Evolutionary conservation across 2,113 vertebrate species (phyloP).

Genomic region (Centropus unirufus): DNA sequence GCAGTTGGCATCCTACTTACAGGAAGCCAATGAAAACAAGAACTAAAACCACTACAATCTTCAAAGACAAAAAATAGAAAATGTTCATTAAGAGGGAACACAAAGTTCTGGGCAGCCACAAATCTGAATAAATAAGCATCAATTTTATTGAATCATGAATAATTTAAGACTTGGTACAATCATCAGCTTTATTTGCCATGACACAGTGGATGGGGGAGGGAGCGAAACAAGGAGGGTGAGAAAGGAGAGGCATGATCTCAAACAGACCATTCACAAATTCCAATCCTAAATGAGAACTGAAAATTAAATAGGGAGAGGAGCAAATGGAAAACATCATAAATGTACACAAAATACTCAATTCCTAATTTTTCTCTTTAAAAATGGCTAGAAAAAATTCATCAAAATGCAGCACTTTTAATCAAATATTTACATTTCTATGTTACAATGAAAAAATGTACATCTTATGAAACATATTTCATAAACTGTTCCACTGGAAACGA

Average conservation of each 20-base stretch:
- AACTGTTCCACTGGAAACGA: constrained; percentile 80
- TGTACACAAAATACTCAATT: constrained; percentile 95
- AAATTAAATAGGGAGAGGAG: constrained; percentile 82
- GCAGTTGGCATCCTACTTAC: neutral
- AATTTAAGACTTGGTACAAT: constrained; percentile 99
- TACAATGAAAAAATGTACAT: constrained; percentile 93
- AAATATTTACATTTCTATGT: constrained; percentile 96
- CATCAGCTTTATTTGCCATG: constrained; percentile 88
- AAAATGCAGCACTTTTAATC: constrained; percentile 92
- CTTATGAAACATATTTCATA: constrained; percentile 87
- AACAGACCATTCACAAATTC: constrained; percentile 81
- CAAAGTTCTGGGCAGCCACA: constrained; percentile 47
- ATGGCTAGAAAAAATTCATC: constrained; percentile 92
- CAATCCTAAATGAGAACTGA: constrained; percentile 84
- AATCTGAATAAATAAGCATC: constrained; percentile 94
- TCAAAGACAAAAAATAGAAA: neutral
- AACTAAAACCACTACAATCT: neutral
- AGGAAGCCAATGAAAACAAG: neutral
- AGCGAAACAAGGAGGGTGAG: neutral
- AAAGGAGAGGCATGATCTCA: constrained; percentile 73
- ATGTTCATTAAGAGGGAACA: neutral
- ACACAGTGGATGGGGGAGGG: constrained; percentile 40
- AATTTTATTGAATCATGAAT: constrained; percentile 98
- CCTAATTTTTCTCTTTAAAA: constrained; percentile 95
- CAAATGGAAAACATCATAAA: constrained; percentile 79